phyloP scores from a whole-genome alignment of 2,888 invertebrate genomes.

The Cataglyphis livida region DNA sequence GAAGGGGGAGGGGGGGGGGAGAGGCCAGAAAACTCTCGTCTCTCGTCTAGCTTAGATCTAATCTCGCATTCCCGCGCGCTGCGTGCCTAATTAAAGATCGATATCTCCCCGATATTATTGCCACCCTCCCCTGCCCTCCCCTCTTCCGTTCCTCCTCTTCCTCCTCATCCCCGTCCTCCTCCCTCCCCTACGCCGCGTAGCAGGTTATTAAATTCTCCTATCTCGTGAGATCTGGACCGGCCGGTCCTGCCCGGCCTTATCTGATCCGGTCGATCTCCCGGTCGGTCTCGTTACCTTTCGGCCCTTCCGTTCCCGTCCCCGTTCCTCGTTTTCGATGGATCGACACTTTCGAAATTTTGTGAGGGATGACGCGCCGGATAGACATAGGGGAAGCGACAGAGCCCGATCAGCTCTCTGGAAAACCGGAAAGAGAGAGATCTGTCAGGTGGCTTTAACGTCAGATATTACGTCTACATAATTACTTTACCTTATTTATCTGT shows the following conservation, averaged over 20 bases:
- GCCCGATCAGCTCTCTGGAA: conserved; percentile 32
- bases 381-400: conserved; percentile 17
- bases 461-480: neutral
- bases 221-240: conserved; percentile 83
- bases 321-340: conserved; percentile 32
- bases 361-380: conserved; percentile 30
- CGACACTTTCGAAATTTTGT: conserved; percentile 50
- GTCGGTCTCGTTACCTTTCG: conserved; percentile 80
- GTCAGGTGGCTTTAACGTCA: neutral
- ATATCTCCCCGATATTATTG: conserved; percentile 85
- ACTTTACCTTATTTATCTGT: neutral
- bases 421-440: conserved; percentile 6
- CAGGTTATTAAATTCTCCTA: conserved; percentile 85
- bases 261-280: conserved; percentile 81
- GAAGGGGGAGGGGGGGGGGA: conserved; percentile 43
- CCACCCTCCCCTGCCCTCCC: conserved; percentile 63
- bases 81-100: conserved; percentile 86
- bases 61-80: conserved; percentile 84
- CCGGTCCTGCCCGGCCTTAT: conserved; percentile 80
- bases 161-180: neutral
- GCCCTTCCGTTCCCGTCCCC: conserved; percentile 52
- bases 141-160: conserved; percentile 1
- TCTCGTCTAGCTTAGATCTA: conserved; percentile 83
- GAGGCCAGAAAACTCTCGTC: conserved; percentile 74
- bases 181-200: conserved; percentile 65